phyloP scores from a whole-genome alignment of 2,113 vertebrate species.

The Salvelinus namaycush region DNA sequence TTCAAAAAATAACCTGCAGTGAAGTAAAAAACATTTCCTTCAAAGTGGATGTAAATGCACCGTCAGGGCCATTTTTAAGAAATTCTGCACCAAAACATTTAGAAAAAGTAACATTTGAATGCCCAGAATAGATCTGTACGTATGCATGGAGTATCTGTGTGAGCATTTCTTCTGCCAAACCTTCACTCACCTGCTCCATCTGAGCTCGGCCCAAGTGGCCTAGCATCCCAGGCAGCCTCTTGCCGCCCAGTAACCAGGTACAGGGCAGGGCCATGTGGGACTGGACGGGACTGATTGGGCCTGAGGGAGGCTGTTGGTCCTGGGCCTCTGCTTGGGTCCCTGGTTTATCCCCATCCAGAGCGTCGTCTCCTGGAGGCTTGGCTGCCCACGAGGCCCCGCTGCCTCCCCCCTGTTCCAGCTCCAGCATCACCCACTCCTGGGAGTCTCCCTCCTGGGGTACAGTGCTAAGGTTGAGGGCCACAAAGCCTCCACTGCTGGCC shows the following conservation, averaged over 20 bases:
- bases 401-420: constrained; percentile 82
- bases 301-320: constrained; percentile 65
- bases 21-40: too few species aligned
- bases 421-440: constrained; percentile 96
- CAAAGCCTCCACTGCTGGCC: constrained; percentile 90
- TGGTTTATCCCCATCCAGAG: constrained; percentile 75
- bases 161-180: neutral
- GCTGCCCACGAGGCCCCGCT: constrained; percentile 72
- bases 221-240: constrained; percentile 83
- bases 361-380: constrained; percentile 75
- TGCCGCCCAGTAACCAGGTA: constrained; percentile 76
- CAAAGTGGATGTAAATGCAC: too few species aligned
- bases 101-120: too few species aligned
- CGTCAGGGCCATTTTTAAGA: too few species aligned
- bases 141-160: too few species aligned
- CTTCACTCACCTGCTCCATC: constrained; percentile 80
- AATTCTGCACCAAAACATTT: too few species aligned
- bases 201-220: constrained; percentile 81
- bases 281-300: constrained; percentile 76
- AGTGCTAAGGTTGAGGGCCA: constrained; percentile 90
- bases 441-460: constrained; percentile 90
- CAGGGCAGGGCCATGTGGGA: constrained; percentile 73
- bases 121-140: too few species aligned
- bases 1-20: too few species aligned
- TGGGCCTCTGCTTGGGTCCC: constrained; percentile 56